phyloP scores from a whole-genome alignment of 2,797 vertebrate species.

The Myotis myotis region DNA sequence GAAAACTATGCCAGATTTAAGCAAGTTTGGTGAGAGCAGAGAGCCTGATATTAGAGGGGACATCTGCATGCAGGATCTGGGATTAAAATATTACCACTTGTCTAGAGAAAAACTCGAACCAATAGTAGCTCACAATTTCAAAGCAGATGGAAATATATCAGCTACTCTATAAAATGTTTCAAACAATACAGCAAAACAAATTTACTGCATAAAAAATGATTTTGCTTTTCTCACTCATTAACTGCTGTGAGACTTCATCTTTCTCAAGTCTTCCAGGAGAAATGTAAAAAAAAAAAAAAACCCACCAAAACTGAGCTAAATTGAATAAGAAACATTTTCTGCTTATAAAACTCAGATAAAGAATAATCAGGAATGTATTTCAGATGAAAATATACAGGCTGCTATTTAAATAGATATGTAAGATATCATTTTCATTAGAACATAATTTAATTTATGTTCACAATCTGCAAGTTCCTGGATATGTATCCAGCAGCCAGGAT shows the following conservation, averaged over 20 bases:
- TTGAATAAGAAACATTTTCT: constrained; percentile 37
- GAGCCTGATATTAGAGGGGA: not conserved
- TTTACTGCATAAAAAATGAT: constrained; percentile 27
- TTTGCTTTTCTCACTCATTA: constrained; percentile 62
- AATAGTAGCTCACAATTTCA: constrained; percentile 47
- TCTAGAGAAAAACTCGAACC: constrained; percentile 47
- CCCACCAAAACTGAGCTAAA: not conserved
- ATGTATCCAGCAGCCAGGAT: not conserved
- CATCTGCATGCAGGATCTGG: not conserved
- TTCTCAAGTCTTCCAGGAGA: constrained; percentile 13
- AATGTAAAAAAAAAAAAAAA: not conserved
- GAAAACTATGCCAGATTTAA: constrained; percentile 51
- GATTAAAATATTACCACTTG: constrained; percentile 52
- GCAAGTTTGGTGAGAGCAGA: constrained; percentile 6
- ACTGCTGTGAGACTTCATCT: constrained; percentile 53
- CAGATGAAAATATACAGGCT: constrained; percentile 38
- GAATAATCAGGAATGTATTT: constrained; percentile 40
- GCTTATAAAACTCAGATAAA: constrained; percentile 52
- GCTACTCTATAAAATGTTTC: not conserved
- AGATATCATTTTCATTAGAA: constrained; percentile 27
- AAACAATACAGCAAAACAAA: constrained; percentile 48
- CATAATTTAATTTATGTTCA: constrained; percentile 52
- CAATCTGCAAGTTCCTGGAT: constrained; percentile 53
- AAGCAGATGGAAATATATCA: constrained; percentile 15
- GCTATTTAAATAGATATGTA: constrained; percentile 23